Evolutionary conservation across 2,888 invertebrate genomes (phyloP).

Genomic region (Cerceris rybyensis): DNA sequence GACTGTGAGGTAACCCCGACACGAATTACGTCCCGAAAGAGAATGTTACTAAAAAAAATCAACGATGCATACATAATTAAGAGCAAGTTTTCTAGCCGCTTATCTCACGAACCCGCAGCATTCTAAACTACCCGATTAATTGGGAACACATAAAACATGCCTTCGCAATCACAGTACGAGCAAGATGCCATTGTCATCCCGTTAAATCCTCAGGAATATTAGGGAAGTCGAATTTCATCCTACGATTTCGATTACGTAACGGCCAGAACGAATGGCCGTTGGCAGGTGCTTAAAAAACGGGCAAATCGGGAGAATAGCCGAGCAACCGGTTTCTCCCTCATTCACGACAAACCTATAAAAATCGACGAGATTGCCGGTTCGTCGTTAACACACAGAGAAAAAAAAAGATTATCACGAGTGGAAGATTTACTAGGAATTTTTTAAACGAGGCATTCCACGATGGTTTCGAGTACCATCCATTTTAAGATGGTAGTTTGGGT

Average conservation of each 20-base stretch:
- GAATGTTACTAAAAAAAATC: background rate
- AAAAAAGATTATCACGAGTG: background rate
- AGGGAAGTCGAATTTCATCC: conserved; percentile 43
- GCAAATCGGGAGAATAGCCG: background rate
- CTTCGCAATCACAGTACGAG: conserved; percentile 49
- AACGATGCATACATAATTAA: background rate
- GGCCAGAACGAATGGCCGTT: conserved; percentile 36
- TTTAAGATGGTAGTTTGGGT: no score
- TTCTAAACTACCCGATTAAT: conserved; percentile 25
- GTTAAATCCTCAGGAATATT: conserved; percentile 44
- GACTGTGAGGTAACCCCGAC: background rate
- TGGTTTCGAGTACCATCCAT: no score
- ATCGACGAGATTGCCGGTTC: background rate
- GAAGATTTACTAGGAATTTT: background rate
- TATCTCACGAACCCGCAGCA: background rate
- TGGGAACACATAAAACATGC: background rate
- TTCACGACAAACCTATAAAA: background rate
- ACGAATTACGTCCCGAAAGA: background rate
- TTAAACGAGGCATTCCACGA: background rate
- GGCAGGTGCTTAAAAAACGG: conserved; percentile 4
- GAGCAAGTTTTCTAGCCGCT: background rate
- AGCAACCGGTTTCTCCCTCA: background rate
- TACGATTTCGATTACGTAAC: conserved; percentile 38
- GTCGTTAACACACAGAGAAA: background rate
- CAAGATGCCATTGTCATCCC: conserved; percentile 36